Conservation (phyloP, 2,113 vertebrate species). For the Rousettus leschenaultii region DNA sequence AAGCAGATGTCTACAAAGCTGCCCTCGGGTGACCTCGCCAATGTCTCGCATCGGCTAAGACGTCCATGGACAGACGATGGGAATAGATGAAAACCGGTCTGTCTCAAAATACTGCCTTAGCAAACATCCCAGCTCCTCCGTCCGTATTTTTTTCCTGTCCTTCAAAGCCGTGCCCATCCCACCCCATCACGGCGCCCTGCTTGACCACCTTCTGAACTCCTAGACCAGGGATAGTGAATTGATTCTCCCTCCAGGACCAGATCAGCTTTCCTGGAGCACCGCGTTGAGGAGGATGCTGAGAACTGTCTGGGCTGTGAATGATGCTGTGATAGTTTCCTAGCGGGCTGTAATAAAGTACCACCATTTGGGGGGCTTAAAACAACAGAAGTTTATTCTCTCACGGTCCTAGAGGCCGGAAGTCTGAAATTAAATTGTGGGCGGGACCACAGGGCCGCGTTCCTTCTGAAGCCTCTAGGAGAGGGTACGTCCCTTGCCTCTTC, state of each 20-base stretch:
- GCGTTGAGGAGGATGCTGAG: neutral
- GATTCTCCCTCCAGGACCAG: neutral
- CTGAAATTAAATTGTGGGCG: neutral
- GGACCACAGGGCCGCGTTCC: neutral
- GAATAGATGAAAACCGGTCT: neutral
- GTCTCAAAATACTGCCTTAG: neutral
- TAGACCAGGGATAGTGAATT: neutral
- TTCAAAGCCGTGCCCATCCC: neutral
- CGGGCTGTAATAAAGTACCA: neutral
- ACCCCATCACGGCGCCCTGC: neutral
- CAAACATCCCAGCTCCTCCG: neutral
- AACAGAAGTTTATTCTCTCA: neutral
- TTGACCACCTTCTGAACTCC: neutral
- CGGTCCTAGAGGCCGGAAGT: neutral
- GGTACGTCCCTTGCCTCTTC: too few relatives aligned
- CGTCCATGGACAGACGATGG: neutral
- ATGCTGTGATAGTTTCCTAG: neutral
- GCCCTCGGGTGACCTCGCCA: slow-evolving; percentile 37
- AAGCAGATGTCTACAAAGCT: slow-evolving; percentile 8
- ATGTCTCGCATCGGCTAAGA: neutral
- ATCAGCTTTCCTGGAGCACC: accelerated
- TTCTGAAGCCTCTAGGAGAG: too few relatives aligned
- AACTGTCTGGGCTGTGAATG: neutral
- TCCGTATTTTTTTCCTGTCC: too few relatives aligned
- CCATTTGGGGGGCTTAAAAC: neutral